phyloP scores from a whole-genome alignment of 2,888 invertebrate species.

The Lacanobia oleracea region DNA sequence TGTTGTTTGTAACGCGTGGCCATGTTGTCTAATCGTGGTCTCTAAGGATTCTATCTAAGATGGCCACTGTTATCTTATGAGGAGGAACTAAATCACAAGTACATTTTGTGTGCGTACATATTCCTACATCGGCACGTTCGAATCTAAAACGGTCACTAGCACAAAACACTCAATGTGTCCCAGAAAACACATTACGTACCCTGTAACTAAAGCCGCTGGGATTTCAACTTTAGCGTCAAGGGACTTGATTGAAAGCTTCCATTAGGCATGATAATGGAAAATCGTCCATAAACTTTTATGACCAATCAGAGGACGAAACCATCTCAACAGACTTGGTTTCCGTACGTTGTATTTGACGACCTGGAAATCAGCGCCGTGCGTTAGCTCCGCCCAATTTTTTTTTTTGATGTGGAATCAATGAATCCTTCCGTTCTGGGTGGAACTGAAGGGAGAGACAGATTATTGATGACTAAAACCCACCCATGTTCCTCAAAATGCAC shows the following conservation, averaged over 20 bases:
- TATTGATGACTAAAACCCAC: no score
- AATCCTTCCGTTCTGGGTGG: no score
- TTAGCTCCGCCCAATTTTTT: no score
- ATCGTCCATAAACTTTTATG: conserved; percentile 12
- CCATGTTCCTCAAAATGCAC: no score
- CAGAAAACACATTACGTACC: background rate
- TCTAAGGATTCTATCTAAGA: no score
- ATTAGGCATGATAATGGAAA: conserved; percentile 16
- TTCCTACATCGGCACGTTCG: background rate
- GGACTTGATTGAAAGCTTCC: conserved; percentile 11
- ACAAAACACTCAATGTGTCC: background rate
- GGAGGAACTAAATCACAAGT: background rate
- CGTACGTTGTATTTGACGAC: no score
- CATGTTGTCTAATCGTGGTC: no score
- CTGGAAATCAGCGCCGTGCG: no score
- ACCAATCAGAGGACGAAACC: background rate
- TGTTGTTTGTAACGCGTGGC: no score
- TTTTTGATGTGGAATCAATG: no score
- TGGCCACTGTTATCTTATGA: background rate
- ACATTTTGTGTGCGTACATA: background rate
- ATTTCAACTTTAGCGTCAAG: background rate
- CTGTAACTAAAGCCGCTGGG: background rate
- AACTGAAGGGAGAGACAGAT: no score
- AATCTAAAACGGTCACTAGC: conserved; percentile 15
- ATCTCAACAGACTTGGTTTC: no score